phyloP scores from a whole-genome alignment of 1,140 invertebrate species.

The Fopius arisanus region DNA sequence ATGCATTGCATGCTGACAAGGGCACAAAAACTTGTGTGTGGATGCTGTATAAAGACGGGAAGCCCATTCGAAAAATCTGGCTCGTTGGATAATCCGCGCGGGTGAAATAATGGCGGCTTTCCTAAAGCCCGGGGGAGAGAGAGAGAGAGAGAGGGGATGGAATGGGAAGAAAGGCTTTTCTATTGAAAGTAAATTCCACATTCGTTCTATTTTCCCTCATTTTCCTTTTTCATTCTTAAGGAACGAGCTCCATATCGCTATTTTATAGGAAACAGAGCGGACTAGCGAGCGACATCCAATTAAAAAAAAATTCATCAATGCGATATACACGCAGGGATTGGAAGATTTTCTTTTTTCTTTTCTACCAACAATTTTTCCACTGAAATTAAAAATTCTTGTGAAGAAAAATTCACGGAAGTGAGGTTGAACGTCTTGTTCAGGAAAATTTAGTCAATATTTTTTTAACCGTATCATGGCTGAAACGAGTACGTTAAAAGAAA shows the following conservation, averaged over 20 bases:
- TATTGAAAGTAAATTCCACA: slow-evolving; percentile 11
- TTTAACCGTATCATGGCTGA: no score
- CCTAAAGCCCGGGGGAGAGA: not conserved
- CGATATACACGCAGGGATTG: no score
- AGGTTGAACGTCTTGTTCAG: no score
- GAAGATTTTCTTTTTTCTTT: no score
- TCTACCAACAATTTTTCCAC: no score
- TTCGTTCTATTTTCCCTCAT: not conserved
- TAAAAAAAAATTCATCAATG: no score
- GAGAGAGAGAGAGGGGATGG: not conserved
- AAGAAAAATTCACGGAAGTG: no score
- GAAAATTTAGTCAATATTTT: no score
- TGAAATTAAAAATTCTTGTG: no score
- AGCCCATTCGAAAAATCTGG: slow-evolving; percentile 8
- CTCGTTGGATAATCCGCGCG: slow-evolving; percentile 5
- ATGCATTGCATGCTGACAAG: not conserved
- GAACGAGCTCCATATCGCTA: not conserved
- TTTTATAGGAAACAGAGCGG: not conserved
- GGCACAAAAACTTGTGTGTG: not conserved
- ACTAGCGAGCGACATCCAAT: no score
- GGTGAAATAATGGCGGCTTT: slow-evolving; percentile 11
- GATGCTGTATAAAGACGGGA: not conserved
- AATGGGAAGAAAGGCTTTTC: not conserved
- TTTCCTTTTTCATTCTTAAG: not conserved
- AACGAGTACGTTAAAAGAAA: not conserved